phyloP scores from a whole-genome alignment of 1,140 invertebrate genomes.

The Anastrepha ludens region DNA sequence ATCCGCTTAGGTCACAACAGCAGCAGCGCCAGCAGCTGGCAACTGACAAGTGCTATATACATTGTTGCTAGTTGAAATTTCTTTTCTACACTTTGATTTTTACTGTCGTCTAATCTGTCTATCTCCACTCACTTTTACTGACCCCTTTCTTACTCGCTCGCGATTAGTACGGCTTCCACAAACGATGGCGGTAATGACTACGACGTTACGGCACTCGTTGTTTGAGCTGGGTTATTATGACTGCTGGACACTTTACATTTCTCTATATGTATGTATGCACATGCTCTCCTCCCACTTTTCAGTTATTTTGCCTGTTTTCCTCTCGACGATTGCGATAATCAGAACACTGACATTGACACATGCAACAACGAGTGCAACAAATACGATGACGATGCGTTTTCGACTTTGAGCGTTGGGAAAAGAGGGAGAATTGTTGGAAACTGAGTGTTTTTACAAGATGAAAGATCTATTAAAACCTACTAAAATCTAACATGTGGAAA shows the following conservation, averaged over 20 bases:
- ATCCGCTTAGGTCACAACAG: not conserved
- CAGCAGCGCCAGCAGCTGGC: not conserved
- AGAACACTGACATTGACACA: slow-evolving; percentile 8
- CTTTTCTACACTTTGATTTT: slow-evolving; percentile 23
- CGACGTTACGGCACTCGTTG: not conserved
- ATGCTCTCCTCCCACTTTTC: not conserved
- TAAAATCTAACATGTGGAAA: too few relatives aligned
- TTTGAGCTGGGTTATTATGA: not conserved
- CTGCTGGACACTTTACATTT: not conserved
- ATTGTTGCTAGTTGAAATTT: not conserved
- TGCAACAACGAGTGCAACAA: not conserved
- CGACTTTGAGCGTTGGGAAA: not conserved
- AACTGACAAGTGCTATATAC: not conserved
- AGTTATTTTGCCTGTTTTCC: not conserved
- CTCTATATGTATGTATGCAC: not conserved
- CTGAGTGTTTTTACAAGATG: not conserved
- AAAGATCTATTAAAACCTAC: not conserved
- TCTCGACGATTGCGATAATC: slow-evolving; percentile 3
- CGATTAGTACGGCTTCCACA: slow-evolving; percentile 25
- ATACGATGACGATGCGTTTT: not conserved
- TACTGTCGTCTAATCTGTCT: slow-evolving; percentile 18
- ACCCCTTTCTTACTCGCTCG: not conserved
- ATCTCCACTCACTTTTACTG: not conserved
- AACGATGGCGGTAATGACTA: not conserved
- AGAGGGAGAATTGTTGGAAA: not conserved